Percentiles rank a stretch among this genome's conserved stretches.
Evolutionary conservation across 2,888 invertebrate species (phyloP).

Genomic region (Axea sp.): DNA sequence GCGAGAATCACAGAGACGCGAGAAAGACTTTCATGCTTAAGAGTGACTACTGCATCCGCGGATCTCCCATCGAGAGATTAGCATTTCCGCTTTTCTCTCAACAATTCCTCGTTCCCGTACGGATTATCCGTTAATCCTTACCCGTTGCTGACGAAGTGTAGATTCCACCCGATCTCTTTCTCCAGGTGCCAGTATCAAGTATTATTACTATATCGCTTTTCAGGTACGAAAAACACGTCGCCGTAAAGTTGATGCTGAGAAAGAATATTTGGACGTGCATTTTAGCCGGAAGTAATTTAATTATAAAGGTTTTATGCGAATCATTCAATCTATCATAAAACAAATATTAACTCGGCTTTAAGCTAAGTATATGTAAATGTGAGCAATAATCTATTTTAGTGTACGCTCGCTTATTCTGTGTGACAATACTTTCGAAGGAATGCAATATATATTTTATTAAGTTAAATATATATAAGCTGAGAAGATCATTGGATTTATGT

Average conservation of each 20-base stretch:
- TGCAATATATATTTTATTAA: slow-evolving; percentile 45
- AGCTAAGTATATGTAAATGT: slow-evolving; percentile 44
- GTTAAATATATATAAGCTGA: slow-evolving; percentile 24
- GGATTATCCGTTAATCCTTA: slow-evolving; percentile 78
- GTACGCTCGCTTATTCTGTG: slow-evolving; percentile 31
- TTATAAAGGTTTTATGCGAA: slow-evolving; percentile 50
- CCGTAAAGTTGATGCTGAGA: slow-evolving; percentile 25
- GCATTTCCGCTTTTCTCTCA: slow-evolving; percentile 78
- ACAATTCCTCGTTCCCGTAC: slow-evolving; percentile 77
- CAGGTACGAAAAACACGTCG: slow-evolving; percentile 63
- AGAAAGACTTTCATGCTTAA: slow-evolving; percentile 63
- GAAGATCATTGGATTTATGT: slow-evolving; percentile 33
- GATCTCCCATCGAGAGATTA: slow-evolving; percentile 79
- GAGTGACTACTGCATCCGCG: slow-evolving; percentile 67
- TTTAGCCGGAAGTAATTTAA: slow-evolving; percentile 34
- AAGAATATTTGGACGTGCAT: slow-evolving; percentile 48
- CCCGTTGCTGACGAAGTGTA: slow-evolving; percentile 65
- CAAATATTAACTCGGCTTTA: slow-evolving; percentile 44
- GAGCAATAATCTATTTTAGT: slow-evolving; percentile 47
- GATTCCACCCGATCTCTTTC: slow-evolving; percentile 69
- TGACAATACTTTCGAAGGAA: slow-evolving; percentile 34
- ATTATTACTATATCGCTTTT: slow-evolving; percentile 77
- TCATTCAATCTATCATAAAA: slow-evolving; percentile 55
- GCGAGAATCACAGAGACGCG: slow-evolving; percentile 57
- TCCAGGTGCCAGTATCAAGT: slow-evolving; percentile 76